phyloP scores from a whole-genome alignment of 2,888 invertebrate genomes.

The Zygogramma bicolorata region DNA sequence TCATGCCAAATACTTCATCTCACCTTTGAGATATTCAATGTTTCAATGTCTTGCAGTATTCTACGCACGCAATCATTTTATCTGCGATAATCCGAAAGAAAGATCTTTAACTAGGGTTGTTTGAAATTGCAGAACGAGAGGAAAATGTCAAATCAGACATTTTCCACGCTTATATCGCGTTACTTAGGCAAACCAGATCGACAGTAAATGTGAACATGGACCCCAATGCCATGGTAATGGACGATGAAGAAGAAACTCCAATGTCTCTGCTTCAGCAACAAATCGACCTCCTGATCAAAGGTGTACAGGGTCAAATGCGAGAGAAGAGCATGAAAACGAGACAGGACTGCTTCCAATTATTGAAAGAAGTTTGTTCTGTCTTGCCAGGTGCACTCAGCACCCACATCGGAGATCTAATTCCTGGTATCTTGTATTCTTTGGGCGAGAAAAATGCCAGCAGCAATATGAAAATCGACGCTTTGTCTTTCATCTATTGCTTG shows the following conservation, averaged over 20 bases:
- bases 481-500: constrained; percentile 90
- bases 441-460: constrained; percentile 94
- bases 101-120: background rate
- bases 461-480: constrained; percentile 97
- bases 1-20: no score
- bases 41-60: no score
- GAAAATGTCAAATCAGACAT: constrained; percentile 99
- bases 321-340: constrained; percentile 89
- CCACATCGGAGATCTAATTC: constrained; percentile 82
- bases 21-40: no score
- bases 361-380: constrained; percentile 91
- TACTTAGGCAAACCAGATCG: constrained; percentile 90
- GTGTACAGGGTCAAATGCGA: constrained; percentile 88
- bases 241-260: constrained; percentile 76
- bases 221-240: constrained; percentile 73
- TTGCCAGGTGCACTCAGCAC: constrained; percentile 88
- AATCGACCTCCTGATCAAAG: constrained; percentile 84
- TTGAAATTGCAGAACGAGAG: constrained; percentile 82
- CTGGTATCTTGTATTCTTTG: constrained; percentile 90
- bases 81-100: no score
- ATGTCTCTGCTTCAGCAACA: constrained; percentile 73
- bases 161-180: constrained; percentile 94
- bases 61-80: no score
- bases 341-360: constrained; percentile 90
- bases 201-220: constrained; percentile 74